Percentiles rank a stretch among this genome's conserved stretches.
Evolutionary conservation across 92 coral and sea anemone genomes (phyloP).

Genomic region (Epizoanthus rinbou): DNA sequence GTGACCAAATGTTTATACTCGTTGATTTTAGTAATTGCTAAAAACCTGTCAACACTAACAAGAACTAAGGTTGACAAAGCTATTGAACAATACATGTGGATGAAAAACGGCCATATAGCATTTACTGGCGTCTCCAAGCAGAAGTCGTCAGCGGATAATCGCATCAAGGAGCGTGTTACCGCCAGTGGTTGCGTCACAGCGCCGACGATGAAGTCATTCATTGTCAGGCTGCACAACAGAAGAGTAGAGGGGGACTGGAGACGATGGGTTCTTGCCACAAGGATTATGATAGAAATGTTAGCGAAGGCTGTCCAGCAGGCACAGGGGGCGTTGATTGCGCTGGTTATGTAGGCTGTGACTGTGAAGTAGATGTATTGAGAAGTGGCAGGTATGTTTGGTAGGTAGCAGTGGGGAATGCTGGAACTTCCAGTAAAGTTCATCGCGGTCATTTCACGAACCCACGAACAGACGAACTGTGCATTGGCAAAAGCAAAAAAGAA

Average conservation of each 20-base stretch:
- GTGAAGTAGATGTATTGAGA: no score
- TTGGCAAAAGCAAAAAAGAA: no score
- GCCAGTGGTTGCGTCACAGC: conserved; percentile 51
- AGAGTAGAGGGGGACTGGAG: conserved; percentile 38
- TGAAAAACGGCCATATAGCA: conserved; percentile 17
- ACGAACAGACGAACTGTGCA: no score
- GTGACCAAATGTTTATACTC: conserved; percentile 20
- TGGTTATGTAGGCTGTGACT: neutral
- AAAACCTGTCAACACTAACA: conserved; percentile 44
- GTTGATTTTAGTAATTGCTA: conserved; percentile 31
- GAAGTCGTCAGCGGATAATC: conserved; percentile 10
- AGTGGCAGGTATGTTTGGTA: conserved; percentile 14
- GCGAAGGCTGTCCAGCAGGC: conserved; percentile 20
- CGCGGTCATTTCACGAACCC: neutral
- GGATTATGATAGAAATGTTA: conserved; percentile 30
- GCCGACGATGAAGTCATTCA: conserved; percentile 40
- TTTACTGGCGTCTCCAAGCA: conserved; percentile 42
- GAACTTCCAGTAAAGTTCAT: neutral
- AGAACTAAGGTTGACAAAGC: conserved; percentile 51
- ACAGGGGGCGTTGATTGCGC: conserved; percentile 13
- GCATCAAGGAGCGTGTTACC: conserved; percentile 37
- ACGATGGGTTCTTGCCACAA: conserved; percentile 22
- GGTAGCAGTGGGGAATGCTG: conserved; percentile 10
- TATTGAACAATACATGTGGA: conserved; percentile 46
- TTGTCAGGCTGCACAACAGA: conserved; percentile 47